A percentile compares a stretch with the other conserved stretches of the same genome.
These are phyloP conservation scores for Anguilla obscura DNA, from an alignment of 2,797 vertebrate genomes.

Conservation along the genomic window DNA sequence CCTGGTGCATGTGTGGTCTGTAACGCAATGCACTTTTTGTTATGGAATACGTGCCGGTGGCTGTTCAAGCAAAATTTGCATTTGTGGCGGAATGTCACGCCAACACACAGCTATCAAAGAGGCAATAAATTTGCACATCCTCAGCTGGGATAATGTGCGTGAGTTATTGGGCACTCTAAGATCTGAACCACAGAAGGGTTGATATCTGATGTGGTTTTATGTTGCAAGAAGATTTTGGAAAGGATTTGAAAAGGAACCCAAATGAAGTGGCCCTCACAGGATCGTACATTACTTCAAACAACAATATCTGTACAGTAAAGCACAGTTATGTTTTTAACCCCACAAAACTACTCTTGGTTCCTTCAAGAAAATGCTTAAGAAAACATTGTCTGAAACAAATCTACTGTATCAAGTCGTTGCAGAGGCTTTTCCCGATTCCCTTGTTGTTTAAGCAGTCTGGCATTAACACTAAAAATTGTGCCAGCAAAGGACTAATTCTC, in stretches of 20 bases:
- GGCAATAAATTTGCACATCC: background rate
- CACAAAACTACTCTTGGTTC: constrained; percentile 25
- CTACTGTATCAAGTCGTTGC: background rate
- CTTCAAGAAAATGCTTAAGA: background rate
- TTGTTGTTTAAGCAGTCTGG: constrained; percentile 28
- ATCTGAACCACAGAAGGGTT: constrained; percentile 23
- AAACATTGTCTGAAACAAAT: background rate
- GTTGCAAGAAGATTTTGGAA: background rate
- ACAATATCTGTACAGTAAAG: constrained; percentile 35
- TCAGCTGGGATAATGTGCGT: constrained; percentile 27
- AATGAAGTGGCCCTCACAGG: background rate
- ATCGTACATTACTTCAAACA: constrained; percentile 25
- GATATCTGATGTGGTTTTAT: background rate
- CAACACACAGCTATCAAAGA: constrained; percentile 3
- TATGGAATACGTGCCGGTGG: constrained; percentile 46
- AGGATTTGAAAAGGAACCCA: background rate
- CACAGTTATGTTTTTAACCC: constrained; percentile 18
- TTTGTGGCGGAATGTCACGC: constrained; percentile 36
- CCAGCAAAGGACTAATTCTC: constrained; percentile 33
- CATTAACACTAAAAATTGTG: constrained; percentile 33
- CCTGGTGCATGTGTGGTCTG: constrained; percentile 68
- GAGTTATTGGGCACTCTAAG: constrained; percentile 39
- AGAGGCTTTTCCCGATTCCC: background rate
- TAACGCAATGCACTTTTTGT: constrained; percentile 66
- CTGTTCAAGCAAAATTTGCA: constrained; percentile 56